Evolutionary conservation across 2,797 vertebrate species (phyloP).

Genomic region (Bradypus variegatus): DNA sequence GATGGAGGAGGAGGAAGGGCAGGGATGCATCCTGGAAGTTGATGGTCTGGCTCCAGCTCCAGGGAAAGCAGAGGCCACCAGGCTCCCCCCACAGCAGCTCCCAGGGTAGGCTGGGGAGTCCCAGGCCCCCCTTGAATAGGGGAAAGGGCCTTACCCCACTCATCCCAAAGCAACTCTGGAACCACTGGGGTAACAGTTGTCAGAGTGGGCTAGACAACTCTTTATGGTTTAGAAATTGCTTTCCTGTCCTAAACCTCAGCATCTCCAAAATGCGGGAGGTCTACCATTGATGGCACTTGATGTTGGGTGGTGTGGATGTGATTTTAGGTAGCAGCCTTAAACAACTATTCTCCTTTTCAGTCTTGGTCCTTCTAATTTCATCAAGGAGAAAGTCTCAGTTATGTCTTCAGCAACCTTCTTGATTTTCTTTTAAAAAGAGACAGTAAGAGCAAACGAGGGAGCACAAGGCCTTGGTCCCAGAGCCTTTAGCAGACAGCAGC

Average conservation of each 20-base stretch:
- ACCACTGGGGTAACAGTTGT: too few species aligned
- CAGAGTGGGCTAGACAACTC: background rate
- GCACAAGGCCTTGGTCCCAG: background rate
- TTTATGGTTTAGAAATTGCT: too few species aligned
- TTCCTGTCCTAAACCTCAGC: background rate
- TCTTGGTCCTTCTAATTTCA: background rate
- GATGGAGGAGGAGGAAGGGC: constrained; percentile 39
- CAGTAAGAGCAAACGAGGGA: background rate
- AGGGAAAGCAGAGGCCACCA: background rate
- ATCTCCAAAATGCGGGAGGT: rapidly evolving
- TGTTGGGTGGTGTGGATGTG: rapidly evolving
- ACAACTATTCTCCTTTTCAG: background rate
- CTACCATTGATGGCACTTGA: rapidly evolving
- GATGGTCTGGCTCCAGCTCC: background rate
- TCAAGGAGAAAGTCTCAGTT: background rate
- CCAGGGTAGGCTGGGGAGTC: background rate
- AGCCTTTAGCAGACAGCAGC: background rate
- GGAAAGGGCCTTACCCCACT: background rate
- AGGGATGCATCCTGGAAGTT: background rate
- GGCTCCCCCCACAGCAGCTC: background rate
- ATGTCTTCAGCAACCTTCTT: background rate
- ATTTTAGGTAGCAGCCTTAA: background rate
- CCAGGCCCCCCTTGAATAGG: constrained; percentile 67
- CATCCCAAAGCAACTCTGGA: background rate
- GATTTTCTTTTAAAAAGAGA: background rate